phyloP scores from a whole-genome alignment of 2,113 vertebrate species.

The Syngnathoides biaculeatus region DNA sequence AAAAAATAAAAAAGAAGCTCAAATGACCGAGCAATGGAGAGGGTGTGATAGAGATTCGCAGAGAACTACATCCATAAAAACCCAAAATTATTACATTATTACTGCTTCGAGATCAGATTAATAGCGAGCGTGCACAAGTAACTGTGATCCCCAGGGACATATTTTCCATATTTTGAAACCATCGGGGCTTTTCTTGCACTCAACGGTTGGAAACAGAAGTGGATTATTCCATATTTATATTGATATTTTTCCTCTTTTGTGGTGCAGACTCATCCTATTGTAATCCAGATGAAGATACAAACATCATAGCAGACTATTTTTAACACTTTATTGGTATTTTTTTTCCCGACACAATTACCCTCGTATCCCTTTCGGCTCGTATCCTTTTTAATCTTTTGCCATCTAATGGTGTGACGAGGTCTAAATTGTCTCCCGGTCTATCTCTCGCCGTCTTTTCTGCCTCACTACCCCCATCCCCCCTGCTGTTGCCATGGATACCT shows the following conservation, averaged over 20 bases:
- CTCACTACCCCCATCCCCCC: conserved; percentile 47
- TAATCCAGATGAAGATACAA: background rate
- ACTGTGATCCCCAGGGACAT: conserved; percentile 18
- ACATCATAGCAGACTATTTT: background rate
- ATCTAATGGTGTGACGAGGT: conserved; percentile 32
- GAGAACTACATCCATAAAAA: conserved; percentile 11
- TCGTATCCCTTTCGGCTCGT: conserved; percentile 5
- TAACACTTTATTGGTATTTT: too few relatives aligned
- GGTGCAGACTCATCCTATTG: too few relatives aligned
- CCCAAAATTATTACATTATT: background rate
- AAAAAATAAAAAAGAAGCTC: conserved; percentile 38
- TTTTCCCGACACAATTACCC: background rate
- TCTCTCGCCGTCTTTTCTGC: conserved; percentile 37
- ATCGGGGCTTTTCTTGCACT: background rate
- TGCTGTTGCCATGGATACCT: conserved; percentile 70
- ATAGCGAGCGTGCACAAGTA: conserved; percentile 1
- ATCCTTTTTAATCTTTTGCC: conserved; percentile 29
- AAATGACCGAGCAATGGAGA: conserved; percentile 17
- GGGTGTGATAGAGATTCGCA: conserved; percentile 24
- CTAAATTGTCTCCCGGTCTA: conserved; percentile 7
- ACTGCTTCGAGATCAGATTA: conserved; percentile 4
- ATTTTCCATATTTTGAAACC: background rate
- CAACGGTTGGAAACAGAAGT: background rate
- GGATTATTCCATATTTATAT: too few relatives aligned
- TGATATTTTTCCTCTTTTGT: too few relatives aligned